A percentile compares a stretch with the other conserved stretches of the same genome.
These are phyloP conservation scores for Gadus macrocephalus DNA, from an alignment of 2,113 vertebrate species.

Conservation along the genomic window DNA sequence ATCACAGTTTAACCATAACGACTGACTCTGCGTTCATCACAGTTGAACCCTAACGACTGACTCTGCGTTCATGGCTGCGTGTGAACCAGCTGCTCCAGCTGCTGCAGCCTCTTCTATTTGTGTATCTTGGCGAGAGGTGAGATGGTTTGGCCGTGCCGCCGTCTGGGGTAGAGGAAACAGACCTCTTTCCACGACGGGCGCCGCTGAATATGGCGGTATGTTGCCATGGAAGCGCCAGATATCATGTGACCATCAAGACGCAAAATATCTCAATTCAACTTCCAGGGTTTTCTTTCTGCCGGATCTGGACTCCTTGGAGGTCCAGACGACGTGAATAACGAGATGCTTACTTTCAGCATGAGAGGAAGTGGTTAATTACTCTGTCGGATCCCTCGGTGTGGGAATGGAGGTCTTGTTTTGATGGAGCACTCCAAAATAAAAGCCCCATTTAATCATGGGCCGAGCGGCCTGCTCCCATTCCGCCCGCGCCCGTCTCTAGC, in stretches of 20 bases:
- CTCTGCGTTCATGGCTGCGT: too few species aligned
- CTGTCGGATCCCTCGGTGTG: slow-evolving; percentile 43
- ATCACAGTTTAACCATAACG: too few species aligned
- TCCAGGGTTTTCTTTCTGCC: not conserved
- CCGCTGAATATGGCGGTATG: slow-evolving; percentile 3
- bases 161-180: slow-evolving; percentile 21
- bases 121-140: slow-evolving; percentile 44
- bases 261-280: slow-evolving; percentile 11
- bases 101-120: slow-evolving; percentile 36
- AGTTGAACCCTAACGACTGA: too few species aligned
- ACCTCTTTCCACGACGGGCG: slow-evolving; percentile 16
- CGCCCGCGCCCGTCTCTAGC: too few species aligned
- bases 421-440: slow-evolving; percentile 46
- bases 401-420: slow-evolving; percentile 38
- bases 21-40: too few species aligned
- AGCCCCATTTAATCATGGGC: slow-evolving; percentile 38
- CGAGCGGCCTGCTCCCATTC: too few species aligned
- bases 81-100: too few species aligned
- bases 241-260: slow-evolving; percentile 25
- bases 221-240: not conserved
- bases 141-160: slow-evolving; percentile 27
- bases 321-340: slow-evolving; percentile 46
- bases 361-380: slow-evolving; percentile 54
- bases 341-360: slow-evolving; percentile 40
- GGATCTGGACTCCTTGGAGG: not conserved